Conservation (phyloP, 2,797 vertebrate species). For the Macropodus opercularis region DNA sequence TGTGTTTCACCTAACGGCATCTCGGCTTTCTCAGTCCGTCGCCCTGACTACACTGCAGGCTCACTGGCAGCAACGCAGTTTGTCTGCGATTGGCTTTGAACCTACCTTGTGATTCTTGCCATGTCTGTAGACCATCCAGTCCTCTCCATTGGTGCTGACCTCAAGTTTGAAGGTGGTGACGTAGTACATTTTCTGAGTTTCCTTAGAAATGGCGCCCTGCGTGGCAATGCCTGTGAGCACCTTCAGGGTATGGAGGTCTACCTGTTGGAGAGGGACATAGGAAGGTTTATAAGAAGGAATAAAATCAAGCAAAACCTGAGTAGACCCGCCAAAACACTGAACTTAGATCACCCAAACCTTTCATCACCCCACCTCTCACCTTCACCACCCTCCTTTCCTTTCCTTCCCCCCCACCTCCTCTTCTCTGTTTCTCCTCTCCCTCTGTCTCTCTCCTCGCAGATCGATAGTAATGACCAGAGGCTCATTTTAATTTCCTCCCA, state of each 20-base stretch:
- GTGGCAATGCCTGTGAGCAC: slow-evolving; percentile 95
- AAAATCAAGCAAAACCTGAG: neutral
- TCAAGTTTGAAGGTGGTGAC: slow-evolving; percentile 96
- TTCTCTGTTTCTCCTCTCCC: slow-evolving; percentile 18
- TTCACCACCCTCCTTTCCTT: slow-evolving; percentile 7
- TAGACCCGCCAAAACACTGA: neutral
- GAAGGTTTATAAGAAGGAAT: neutral
- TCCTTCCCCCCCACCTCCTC: slow-evolving; percentile 7
- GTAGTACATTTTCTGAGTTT: slow-evolving; percentile 92
- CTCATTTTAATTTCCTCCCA: slow-evolving; percentile 73
- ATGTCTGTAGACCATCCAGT: slow-evolving; percentile 98
- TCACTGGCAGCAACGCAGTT: neutral
- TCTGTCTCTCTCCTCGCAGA: slow-evolving; percentile 47
- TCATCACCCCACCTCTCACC: slow-evolving; percentile 33
- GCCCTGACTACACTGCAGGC: slow-evolving; percentile 1
- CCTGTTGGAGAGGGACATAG: slow-evolving; percentile 48
- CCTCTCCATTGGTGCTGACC: slow-evolving; percentile 97
- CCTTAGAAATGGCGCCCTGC: slow-evolving; percentile 95
- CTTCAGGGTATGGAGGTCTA: slow-evolving; percentile 85
- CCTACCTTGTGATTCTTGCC: slow-evolving; percentile 98
- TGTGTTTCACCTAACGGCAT: slow-evolving; percentile 36
- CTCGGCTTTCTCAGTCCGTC: slow-evolving; percentile 16
- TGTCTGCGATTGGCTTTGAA: neutral
- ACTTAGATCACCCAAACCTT: slow-evolving; percentile 8
- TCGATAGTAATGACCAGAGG: slow-evolving; percentile 75